Evolutionary conservation across 1,140 invertebrate species (phyloP).

Genomic region (Mamestra configurata): DNA sequence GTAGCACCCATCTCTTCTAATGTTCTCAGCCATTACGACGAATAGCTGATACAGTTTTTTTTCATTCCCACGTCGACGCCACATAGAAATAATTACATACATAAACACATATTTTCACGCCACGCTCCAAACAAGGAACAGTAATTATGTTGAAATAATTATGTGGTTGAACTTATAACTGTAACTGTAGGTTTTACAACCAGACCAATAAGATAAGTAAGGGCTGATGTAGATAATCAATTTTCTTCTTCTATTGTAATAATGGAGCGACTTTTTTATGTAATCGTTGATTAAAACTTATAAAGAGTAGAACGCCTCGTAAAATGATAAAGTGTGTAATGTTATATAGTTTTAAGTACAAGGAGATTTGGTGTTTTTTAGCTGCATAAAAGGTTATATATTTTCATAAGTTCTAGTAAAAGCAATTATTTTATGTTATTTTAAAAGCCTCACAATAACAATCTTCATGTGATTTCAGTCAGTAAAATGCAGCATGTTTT

Average conservation of each 20-base stretch:
- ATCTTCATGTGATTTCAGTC: not conserved
- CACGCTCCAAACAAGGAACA: constrained; percentile 18
- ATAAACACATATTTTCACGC: constrained; percentile 47
- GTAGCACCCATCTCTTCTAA: constrained; percentile 8
- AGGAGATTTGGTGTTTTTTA: not conserved
- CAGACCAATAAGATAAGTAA: constrained; percentile 6
- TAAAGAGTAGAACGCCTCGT: not conserved
- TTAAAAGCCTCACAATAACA: not conserved
- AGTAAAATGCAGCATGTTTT: too few species aligned
- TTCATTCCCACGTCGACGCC: constrained; percentile 30
- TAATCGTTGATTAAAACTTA: not conserved
- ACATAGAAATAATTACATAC: constrained; percentile 42
- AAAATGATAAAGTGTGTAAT: not conserved
- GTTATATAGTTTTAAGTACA: not conserved
- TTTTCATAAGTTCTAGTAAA: not conserved
- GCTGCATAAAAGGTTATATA: not conserved
- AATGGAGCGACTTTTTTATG: not conserved
- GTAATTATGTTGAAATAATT: constrained; percentile 49
- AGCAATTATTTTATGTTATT: not conserved
- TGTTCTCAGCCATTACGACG: constrained; percentile 7
- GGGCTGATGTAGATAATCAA: not conserved
- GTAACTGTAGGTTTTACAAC: too few species aligned
- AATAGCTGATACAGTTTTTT: constrained; percentile 21
- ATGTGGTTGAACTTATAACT: constrained; percentile 38
- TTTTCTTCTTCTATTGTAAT: not conserved